Percentiles rank a stretch among this genome's conserved stretches.
These are phyloP conservation scores for Ophraella communa DNA, from an alignment of 2,888 invertebrate species.

Conservation along the genomic window DNA sequence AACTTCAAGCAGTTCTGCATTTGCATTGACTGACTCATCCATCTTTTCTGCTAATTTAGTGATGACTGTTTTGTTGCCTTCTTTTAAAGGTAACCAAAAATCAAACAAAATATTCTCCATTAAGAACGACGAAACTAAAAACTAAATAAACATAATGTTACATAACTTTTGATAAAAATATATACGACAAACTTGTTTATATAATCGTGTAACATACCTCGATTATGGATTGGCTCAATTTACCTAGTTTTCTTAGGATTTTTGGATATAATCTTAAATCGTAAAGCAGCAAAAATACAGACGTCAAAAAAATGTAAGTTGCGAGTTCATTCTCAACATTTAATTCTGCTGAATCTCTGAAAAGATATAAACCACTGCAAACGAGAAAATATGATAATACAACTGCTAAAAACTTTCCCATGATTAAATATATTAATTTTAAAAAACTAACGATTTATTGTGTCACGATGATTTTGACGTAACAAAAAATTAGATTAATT, in stretches of 20 bases:
- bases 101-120: conserved; percentile 53
- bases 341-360: conserved; percentile 41
- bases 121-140: conserved; percentile 48
- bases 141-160: conserved; percentile 45
- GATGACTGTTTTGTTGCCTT: conserved; percentile 38
- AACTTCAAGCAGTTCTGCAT: conserved; percentile 39
- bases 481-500: neutral
- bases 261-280: conserved; percentile 50
- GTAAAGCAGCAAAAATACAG: conserved; percentile 50
- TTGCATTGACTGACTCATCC: conserved; percentile 39
- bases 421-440: conserved; percentile 28
- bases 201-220: conserved; percentile 42
- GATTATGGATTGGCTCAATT: conserved; percentile 41
- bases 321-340: conserved; percentile 48
- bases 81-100: conserved; percentile 56
- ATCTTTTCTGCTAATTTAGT: conserved; percentile 40
- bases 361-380: conserved; percentile 49
- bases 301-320: conserved; percentile 49
- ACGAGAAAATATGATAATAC: conserved; percentile 50
- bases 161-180: too few relatives aligned
- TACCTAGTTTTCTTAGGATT: conserved; percentile 46
- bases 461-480: conserved; percentile 24
- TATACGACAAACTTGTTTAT: too few relatives aligned
- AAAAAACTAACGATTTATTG: neutral
- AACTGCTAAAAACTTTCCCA: conserved; percentile 52